Base-by-base conservation (phyloP, 2,113 vertebrate species). In the Pterocles gutturalis region DNA sequence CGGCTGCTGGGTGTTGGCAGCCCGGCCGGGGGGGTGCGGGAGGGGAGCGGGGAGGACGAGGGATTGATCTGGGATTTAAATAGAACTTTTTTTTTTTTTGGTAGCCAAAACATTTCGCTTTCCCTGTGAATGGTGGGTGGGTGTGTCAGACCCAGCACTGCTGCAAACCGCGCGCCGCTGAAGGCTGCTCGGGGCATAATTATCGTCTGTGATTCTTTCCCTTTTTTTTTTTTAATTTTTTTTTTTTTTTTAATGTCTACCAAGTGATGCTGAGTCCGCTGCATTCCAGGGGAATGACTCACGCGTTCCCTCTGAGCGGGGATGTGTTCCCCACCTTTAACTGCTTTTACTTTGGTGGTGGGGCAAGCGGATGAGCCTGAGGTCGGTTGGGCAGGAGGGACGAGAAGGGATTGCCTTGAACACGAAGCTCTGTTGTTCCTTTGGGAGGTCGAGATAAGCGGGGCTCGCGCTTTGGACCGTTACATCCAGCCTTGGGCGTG, bases 231-330 rank as follows among this genome's bases (percentile, higher is more conserved):
- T 71, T 21, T 31, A 14, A 5, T 11, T 54, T 48, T 60, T 54
- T 48, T 18, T 28, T 45, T 70, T 36, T 70, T 71, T 48, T 24
- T 6, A n/a, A 65, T 21, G 71, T 57, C 71, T 65, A 51, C 33
- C 4, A 15, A 88, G 51, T 13, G 84, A 46, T 87, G 78, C 87
- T 19, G 65, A 87, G 90, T 48, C 70, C 29, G 45, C 65, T 70
- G 87, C 96, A 70, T 96, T 95, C 93, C 95, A 33, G 46, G 26
- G 69, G 31, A 38, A 18, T 94, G 95, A 93, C 53, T 64, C 93
- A 81, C 65, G 15, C 29, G 3, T 57, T 72, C 43, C 79, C 83
- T 66, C 78, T 55, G 70, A 64, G 65, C 75, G 10, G 15, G 58
- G 87, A 84, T 53, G 85, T 38, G 55, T 33, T 77, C 64, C 76